phyloP scores from a whole-genome alignment of 2,113 vertebrate species.

The Halcyon malimbica region DNA sequence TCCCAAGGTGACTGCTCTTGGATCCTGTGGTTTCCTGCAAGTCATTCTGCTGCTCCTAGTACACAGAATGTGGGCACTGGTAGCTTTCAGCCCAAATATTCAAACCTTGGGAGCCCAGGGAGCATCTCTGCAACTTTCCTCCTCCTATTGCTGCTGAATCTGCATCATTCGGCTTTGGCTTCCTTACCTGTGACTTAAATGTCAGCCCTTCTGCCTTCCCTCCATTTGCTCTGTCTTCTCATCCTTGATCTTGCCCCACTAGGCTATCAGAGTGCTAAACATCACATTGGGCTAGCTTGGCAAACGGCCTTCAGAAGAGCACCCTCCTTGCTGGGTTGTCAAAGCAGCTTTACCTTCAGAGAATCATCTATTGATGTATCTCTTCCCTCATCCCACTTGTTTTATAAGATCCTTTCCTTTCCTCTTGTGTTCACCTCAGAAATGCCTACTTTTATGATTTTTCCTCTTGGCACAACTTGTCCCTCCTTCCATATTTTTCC shows the following conservation, averaged over 20 bases:
- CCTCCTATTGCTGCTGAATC: not conserved
- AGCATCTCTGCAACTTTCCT: not conserved
- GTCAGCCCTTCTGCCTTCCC: not conserved
- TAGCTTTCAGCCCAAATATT: not conserved
- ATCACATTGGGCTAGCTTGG: accelerated
- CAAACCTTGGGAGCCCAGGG: not conserved
- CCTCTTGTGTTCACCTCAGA: not conserved
- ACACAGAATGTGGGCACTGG: not conserved
- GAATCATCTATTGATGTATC: not conserved
- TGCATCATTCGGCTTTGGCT: not conserved
- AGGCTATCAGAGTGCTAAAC: not conserved
- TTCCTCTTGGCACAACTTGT: not conserved
- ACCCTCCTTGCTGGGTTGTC: not conserved
- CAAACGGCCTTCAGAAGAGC: not conserved
- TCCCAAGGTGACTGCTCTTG: not conserved
- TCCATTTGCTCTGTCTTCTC: not conserved
- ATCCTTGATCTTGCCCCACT: not conserved
- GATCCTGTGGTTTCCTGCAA: not conserved
- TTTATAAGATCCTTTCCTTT: not conserved
- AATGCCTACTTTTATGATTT: not conserved
- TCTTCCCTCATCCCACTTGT: not conserved
- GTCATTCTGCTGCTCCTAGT: not conserved
- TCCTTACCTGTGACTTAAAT: not conserved
- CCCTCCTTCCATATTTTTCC: not conserved
- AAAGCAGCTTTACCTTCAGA: not conserved